Evolutionary conservation across 2,888 invertebrate genomes (phyloP).

Genomic region (Eumerus sabulonum): DNA sequence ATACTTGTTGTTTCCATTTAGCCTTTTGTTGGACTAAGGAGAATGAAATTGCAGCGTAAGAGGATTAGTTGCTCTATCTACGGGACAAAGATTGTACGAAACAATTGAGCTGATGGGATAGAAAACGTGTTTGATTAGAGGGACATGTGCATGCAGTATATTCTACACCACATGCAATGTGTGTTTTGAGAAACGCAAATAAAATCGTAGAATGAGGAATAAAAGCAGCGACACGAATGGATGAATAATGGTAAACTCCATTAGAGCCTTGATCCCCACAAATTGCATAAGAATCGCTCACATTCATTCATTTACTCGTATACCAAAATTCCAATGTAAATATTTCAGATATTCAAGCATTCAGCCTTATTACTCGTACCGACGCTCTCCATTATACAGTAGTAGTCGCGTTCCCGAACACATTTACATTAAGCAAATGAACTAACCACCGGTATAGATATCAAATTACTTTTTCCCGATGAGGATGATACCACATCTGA

Average conservation of each 20-base stretch:
- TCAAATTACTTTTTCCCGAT: slow-evolving; percentile 30
- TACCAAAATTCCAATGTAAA: slow-evolving; percentile 31
- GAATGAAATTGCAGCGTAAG: no score
- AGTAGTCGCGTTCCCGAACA: not conserved
- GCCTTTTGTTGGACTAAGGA: no score
- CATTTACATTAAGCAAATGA: slow-evolving; percentile 23
- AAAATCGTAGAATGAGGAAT: not conserved
- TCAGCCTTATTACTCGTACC: no score
- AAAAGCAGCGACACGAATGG: not conserved
- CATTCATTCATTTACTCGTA: not conserved
- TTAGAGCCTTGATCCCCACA: slow-evolving; percentile 17
- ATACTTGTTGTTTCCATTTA: no score
- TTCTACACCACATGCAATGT: no score
- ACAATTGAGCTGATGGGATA: no score
- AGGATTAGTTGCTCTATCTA: no score
- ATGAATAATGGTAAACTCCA: slow-evolving; percentile 10
- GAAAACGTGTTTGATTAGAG: no score
- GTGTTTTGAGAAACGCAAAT: slow-evolving; percentile 7
- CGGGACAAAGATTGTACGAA: no score
- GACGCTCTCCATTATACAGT: no score
- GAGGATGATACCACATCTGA: not conserved
- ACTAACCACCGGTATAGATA: slow-evolving; percentile 29
- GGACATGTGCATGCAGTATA: no score
- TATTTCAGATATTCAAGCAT: slow-evolving; percentile 13
- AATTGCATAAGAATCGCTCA: slow-evolving; percentile 40